Evolutionary conservation across 2,113 vertebrate genomes (phyloP).

Genomic region (Eurystomus gularis): DNA sequence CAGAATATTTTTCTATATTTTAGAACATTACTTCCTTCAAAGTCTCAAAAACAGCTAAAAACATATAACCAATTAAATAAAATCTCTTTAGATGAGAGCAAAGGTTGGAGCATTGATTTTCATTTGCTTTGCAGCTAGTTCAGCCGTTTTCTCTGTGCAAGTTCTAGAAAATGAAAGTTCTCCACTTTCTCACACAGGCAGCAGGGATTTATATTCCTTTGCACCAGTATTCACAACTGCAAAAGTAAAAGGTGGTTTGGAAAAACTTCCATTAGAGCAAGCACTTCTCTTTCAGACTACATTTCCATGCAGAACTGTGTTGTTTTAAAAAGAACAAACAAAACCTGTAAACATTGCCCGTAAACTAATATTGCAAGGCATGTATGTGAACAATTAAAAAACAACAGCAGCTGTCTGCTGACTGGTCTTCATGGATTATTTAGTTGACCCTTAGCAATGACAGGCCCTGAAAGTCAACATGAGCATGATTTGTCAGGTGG

Average conservation of each 20-base stretch:
- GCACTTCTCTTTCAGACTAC: neutral
- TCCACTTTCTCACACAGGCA: neutral
- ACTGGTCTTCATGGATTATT: neutral
- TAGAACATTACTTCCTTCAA: neutral
- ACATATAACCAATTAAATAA: rapidly evolving
- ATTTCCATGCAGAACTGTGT: neutral
- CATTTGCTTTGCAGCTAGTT: neutral
- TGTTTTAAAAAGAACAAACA: neutral
- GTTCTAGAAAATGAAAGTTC: neutral
- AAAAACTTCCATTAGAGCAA: neutral
- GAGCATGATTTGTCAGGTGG: neutral
- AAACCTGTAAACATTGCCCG: neutral
- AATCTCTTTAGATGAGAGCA: neutral
- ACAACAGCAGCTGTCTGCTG: neutral
- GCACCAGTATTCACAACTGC: neutral
- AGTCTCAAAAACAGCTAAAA: neutral
- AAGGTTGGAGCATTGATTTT: neutral
- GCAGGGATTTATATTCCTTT: neutral
- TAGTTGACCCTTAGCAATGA: neutral
- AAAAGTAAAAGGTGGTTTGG: neutral
- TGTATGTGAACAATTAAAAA: neutral
- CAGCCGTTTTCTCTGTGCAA: neutral
- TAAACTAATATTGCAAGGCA: neutral
- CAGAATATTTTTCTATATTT: neutral
- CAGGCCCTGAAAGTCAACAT: neutral